phyloP scores from a whole-genome alignment of 1,140 invertebrate species.

The Calephelis nemesis region DNA sequence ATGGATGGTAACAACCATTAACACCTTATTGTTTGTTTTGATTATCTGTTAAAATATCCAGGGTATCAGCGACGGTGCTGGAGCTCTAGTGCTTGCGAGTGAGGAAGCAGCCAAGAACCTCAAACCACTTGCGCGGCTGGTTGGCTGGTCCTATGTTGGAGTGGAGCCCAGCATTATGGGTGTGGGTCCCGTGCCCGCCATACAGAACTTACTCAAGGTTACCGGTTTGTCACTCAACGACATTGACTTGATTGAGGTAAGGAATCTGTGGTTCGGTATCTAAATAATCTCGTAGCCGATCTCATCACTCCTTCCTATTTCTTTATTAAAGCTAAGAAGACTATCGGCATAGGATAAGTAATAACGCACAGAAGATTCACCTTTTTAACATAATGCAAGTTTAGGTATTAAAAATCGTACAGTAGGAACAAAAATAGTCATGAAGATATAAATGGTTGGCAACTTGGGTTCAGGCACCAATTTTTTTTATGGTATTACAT shows the following conservation, averaged over 20 bases:
- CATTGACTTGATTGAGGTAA: conserved; percentile 94
- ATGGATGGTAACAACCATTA: background rate
- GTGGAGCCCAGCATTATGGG: conserved; percentile 94
- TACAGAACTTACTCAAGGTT: conserved; percentile 88
- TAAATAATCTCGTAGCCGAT: too few species aligned
- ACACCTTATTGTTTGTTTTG: background rate
- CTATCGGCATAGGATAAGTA: too few species aligned
- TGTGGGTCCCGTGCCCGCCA: conserved; percentile 96
- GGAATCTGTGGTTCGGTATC: background rate
- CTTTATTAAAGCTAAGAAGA: too few species aligned
- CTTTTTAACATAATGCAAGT: too few species aligned
- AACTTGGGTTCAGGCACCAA: too few species aligned
- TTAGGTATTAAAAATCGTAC: too few species aligned
- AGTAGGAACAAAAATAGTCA: too few species aligned
- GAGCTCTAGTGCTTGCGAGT: conserved; percentile 92
- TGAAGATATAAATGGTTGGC: too few species aligned
- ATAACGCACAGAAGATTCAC: too few species aligned
- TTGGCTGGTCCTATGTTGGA: conserved; percentile 88
- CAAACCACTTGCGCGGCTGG: conserved; percentile 88
- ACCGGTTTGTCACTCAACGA: conserved; percentile 90
- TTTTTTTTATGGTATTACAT: too few species aligned
- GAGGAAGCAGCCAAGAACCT: conserved; percentile 94
- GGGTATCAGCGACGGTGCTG: conserved; percentile 98
- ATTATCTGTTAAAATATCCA: conserved; percentile 16
- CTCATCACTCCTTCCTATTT: too few species aligned